A percentile compares a stretch with the other conserved stretches of the same genome.
Evolutionary conservation across 2,797 vertebrate genomes (phyloP).

Genomic region (Harpagifer antarcticus): DNA sequence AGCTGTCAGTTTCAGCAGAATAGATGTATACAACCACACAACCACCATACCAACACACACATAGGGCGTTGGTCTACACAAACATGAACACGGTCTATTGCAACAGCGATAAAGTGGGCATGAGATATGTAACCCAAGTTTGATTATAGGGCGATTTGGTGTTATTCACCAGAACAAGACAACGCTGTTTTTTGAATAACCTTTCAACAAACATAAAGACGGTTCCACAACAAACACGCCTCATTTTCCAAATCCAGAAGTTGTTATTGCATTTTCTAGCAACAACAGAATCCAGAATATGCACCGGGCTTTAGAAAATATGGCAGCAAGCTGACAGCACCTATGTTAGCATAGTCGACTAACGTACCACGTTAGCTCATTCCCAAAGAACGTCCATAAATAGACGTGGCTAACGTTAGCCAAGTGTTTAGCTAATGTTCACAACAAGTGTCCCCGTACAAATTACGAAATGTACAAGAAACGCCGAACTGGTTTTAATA

Average conservation of each 20-base stretch:
- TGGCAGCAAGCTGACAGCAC: conserved; percentile 54
- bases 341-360: conserved; percentile 56
- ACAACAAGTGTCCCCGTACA: conserved; percentile 58
- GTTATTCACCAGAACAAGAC: conserved; percentile 1
- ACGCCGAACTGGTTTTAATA: background rate
- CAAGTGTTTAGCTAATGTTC: conserved; percentile 26
- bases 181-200: background rate
- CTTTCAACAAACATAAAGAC: rapidly evolving
- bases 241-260: background rate
- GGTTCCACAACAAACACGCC: rapidly evolving
- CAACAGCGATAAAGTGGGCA: background rate
- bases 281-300: conserved; percentile 12
- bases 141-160: conserved; percentile 5
- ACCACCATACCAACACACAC: conserved; percentile 20
- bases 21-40: conserved; percentile 7
- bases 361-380: conserved; percentile 67
- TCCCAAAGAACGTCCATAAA: conserved; percentile 69
- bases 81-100: background rate
- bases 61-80: conserved; percentile 16
- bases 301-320: conserved; percentile 34
- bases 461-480: background rate
- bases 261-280: background rate
- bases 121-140: conserved; percentile 32
- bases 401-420: conserved; percentile 69
- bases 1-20: conserved; percentile 55